Evolutionary conservation across 2,888 invertebrate genomes (phyloP), one percentile per base, ranked within the genome.

Genomic region (Nysson spinosus): DNA sequence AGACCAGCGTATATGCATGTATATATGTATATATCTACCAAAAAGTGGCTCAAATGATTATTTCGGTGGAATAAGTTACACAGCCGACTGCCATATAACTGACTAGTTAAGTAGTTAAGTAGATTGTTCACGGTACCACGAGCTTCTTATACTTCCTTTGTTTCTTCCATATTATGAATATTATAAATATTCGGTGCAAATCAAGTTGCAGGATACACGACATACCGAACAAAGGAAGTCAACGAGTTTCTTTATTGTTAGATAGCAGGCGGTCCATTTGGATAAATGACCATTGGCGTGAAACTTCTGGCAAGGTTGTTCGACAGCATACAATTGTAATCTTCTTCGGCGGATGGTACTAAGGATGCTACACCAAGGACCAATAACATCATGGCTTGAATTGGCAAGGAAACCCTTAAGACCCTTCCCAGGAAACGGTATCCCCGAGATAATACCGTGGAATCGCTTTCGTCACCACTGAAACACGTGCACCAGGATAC

Each of bases 281-380:
- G 94, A 89, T 97, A 98, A 60, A 94, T 91, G 76, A 98, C 90
- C 88, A 96, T 94, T 34, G 98, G 97, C 76, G 96, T 95, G 55
- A 98, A 91, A 78, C 94, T 94, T 76, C 93, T 90, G 14, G 94
- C 93, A 80, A 96, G 92, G 77, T 93, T 93, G 88, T 95, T 96
- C 77, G 94, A 91, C 84, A 97, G 91, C 88, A 94, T 93, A 87
- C 96, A 95, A 69, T 93, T 92, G 87, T 94, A 95, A 84, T 95
- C 95, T 81, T 94, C 93, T 88, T 95, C 95, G 71, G 94, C 92
- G 87, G 95, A 93, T 3, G 97, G 97, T 50, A 98, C 95, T 78
- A 99, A 90, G 49, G 97, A 95, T 47, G 98, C 97, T 62, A 96
- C 95, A 58, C 98, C 97, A 82, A 99, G 91, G 80, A 99, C 91